Evolutionary conservation across 2,113 vertebrate species (phyloP).

Genomic region (Vombatus ursinus): DNA sequence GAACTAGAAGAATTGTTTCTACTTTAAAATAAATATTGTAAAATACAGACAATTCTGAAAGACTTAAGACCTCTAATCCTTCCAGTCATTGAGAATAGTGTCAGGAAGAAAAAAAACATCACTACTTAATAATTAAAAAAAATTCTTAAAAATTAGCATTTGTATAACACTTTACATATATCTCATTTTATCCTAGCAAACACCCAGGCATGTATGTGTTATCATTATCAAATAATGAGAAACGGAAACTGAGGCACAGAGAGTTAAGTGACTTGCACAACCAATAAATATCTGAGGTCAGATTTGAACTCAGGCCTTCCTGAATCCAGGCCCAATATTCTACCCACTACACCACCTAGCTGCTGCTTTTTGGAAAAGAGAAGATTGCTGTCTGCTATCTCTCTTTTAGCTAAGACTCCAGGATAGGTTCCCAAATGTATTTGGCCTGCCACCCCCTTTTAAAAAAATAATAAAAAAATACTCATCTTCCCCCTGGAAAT

Average conservation of each 20-base stretch:
- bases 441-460: no score
- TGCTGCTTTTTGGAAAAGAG: no score
- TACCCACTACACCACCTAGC: no score
- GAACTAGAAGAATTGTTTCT: neutral
- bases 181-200: neutral
- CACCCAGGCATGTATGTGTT: neutral
- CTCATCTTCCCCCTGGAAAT: no score
- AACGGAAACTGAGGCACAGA: neutral
- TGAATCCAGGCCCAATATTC: neutral
- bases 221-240: neutral
- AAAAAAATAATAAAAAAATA: no score
- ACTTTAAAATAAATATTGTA: neutral
- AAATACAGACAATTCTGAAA: neutral
- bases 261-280: neutral
- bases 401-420: neutral
- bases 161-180: neutral
- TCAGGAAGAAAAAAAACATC: no score
- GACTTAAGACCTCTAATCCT: neutral
- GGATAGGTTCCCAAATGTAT: no score
- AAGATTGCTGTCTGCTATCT: neutral
- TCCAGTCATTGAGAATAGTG: neutral
- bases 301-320: neutral
- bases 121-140: neutral
- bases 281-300: neutral
- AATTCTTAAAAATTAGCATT: neutral